Evolutionary conservation across 1,140 invertebrate species (phyloP).

Genomic region (Epicauta chinensis): DNA sequence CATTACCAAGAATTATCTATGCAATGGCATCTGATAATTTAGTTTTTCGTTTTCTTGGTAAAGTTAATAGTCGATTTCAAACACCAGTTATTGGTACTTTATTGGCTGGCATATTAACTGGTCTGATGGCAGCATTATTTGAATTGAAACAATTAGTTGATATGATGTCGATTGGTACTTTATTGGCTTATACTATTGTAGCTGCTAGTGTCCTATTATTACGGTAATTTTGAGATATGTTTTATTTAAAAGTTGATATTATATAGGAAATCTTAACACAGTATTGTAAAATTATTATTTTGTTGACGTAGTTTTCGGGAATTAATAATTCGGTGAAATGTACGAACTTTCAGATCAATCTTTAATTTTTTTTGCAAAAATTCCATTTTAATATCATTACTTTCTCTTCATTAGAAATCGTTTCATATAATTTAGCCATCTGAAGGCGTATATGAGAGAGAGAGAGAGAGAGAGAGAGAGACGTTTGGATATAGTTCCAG

Average conservation of each 20-base stretch:
- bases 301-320: too few species aligned
- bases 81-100: constrained; percentile 78
- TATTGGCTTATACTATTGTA: constrained; percentile 81
- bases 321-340: too few species aligned
- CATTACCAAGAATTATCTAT: constrained; percentile 76
- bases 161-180: constrained; percentile 86
- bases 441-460: too few species aligned
- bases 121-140: constrained; percentile 68
- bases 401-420: too few species aligned
- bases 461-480: too few species aligned
- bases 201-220: constrained; percentile 72
- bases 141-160: constrained; percentile 68
- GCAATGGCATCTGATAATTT: constrained; percentile 83
- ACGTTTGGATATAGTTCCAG: too few species aligned
- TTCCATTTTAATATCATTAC: too few species aligned
- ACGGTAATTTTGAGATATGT: constrained; percentile 42
- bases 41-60: constrained; percentile 67
- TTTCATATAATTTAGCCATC: too few species aligned
- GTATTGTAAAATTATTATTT: too few species aligned
- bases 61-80: constrained; percentile 61
- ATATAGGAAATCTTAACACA: too few species aligned
- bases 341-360: too few species aligned
- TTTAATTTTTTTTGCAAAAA: too few species aligned
- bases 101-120: constrained; percentile 66
- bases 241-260: not conserved